These are phyloP conservation scores for Sinhomidia bicolor DNA, from an alignment of 2,888 invertebrate genomes.

Conservation along the genomic window DNA sequence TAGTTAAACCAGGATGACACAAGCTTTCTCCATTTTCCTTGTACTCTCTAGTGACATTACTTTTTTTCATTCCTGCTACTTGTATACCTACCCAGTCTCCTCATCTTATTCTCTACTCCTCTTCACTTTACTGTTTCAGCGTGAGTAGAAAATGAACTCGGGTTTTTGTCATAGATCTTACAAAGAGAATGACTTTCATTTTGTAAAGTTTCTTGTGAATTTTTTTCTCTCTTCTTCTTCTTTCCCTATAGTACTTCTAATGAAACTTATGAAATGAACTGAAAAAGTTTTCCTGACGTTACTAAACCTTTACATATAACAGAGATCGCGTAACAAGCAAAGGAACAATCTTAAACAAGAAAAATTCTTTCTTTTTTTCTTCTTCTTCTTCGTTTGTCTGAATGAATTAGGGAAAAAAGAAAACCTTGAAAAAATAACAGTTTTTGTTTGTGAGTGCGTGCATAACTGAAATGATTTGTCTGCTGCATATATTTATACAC, in stretches of 20 bases:
- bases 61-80: not conserved
- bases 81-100: not conserved
- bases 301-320: not conserved
- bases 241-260: not conserved
- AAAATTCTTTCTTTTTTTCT: too few relatives aligned
- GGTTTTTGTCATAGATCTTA: slow-evolving; percentile 18
- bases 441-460: slow-evolving; percentile 3
- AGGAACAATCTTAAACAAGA: slow-evolving; percentile 18
- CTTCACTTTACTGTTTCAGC: slow-evolving; percentile 22
- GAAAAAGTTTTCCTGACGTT: slow-evolving; percentile 9
- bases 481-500: not conserved
- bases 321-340: too few relatives aligned
- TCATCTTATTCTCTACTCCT: not conserved
- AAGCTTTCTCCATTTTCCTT: slow-evolving; percentile 9
- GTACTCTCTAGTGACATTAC: not conserved
- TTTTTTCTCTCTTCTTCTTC: not conserved
- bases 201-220: slow-evolving; percentile 33
- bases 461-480: not conserved
- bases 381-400: not conserved
- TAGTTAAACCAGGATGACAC: slow-evolving; percentile 5
- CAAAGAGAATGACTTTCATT: slow-evolving; percentile 36
- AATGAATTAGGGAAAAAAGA: slow-evolving; percentile 42
- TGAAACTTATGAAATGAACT: slow-evolving; percentile 53
- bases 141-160: slow-evolving; percentile 34
- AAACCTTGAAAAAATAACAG: slow-evolving; percentile 53